These are phyloP conservation scores for Drosophila borborema DNA, from an alignment of 2,888 invertebrate genomes.

Conservation along the genomic window DNA sequence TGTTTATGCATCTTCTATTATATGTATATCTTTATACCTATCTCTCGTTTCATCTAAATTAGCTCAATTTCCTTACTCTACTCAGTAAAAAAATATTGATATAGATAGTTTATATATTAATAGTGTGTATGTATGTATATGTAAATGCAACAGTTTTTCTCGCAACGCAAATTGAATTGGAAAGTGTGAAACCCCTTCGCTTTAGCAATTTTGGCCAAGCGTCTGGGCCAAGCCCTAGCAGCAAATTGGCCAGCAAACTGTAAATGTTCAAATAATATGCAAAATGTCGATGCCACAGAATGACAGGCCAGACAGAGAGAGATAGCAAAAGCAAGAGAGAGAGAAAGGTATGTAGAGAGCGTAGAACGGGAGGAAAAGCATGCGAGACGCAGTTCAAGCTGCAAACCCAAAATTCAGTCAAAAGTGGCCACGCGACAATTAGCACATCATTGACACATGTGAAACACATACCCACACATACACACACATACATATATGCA, in stretches of 20 bases:
- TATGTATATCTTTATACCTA: background rate
- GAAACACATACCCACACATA: constrained; percentile 36
- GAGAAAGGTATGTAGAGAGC: background rate
- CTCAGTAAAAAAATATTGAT: background rate
- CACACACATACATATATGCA: constrained; percentile 2
- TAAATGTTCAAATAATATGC: constrained; percentile 49
- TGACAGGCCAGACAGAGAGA: background rate
- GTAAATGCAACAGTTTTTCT: constrained; percentile 8
- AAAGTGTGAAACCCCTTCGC: constrained; percentile 63
- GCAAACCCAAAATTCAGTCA: constrained; percentile 35
- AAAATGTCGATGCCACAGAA: constrained; percentile 30
- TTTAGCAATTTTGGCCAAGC: constrained; percentile 25
- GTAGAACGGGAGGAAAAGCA: constrained; percentile 1
- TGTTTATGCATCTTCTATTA: background rate
- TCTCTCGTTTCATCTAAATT: background rate
- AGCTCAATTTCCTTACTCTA: background rate
- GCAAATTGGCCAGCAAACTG: constrained; percentile 44
- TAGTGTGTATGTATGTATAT: background rate
- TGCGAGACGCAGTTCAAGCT: constrained; percentile 35
- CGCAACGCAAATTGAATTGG: constrained; percentile 43
- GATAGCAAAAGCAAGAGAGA: background rate
- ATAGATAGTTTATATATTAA: background rate
- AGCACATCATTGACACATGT: constrained; percentile 79
- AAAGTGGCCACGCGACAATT: constrained; percentile 77
- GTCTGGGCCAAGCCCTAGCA: constrained; percentile 54